Evolutionary conservation across 1,140 invertebrate species (phyloP), one percentile per base, ranked within the genome.

Genomic region (Schlechtendalia chinensis): DNA sequence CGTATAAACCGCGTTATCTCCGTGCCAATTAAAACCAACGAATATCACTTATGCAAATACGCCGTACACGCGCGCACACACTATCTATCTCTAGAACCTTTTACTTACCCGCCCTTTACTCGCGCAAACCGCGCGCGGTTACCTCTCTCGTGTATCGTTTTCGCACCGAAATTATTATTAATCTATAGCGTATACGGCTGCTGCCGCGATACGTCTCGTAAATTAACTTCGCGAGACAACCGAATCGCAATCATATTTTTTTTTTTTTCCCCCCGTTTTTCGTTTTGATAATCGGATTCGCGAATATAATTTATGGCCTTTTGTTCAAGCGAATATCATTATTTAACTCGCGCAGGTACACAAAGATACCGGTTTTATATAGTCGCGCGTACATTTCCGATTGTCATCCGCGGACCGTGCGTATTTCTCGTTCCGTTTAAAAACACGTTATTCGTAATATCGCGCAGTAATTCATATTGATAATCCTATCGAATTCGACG

Each of bases 1-100:
- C 72, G 53, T 75, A 75, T 75, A 75, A 75, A 75, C 72, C 32
- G 54, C 72, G 72, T 75, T 75, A 75, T 75, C 72, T 75, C 16
- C 56, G 8, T 12, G 6, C 72, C 72, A 75, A 75, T 75, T 75
- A 75, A 75, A 59, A 75, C 53, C 54, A 45, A 75, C 72, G 72
- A 58, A 59, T 75, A 58, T 75, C 56, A 50, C 56, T 75, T 75
- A 75, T 75, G 72, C 72, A 75, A 75, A 75, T 75, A 10, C 56
- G 19, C 32, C 8, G 32, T 8, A 39, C 8, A 39, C n/a, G 22
- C 69, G 69, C 27, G 32, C 32, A n/a, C 45, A 47, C n/a, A 24
- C 39, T 69, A 32, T 16, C 39, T 69, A 32, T 16, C n/a, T 19
- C 47, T 27, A 14, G 19, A 16, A 17, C 45, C 14, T 27, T 45